Evolutionary conservation across 2,888 invertebrate genomes (phyloP).

Genomic region (Prenolepis imparis): DNA sequence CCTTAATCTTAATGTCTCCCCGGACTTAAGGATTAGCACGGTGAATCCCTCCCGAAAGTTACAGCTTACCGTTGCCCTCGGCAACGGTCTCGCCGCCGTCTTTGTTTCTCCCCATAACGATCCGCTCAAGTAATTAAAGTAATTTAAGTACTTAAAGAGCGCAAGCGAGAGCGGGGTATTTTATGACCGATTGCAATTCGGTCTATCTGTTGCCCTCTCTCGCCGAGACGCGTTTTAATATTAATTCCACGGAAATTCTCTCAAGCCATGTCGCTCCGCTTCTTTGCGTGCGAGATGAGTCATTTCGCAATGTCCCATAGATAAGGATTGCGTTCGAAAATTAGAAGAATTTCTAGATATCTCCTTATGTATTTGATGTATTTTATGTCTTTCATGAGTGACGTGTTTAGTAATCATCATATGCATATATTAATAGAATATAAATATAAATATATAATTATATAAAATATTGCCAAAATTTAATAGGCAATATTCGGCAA

Average conservation of each 20-base stretch:
- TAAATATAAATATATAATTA: neutral
- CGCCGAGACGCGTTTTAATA: neutral
- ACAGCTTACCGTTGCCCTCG: conserved; percentile 10
- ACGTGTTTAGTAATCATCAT: neutral
- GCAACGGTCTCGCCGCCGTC: neutral
- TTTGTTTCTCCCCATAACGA: conserved; percentile 41
- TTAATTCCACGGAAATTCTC: conserved; percentile 18
- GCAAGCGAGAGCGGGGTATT: neutral
- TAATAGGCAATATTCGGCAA: too few relatives aligned
- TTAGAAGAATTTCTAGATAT: neutral
- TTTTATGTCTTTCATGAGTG: neutral
- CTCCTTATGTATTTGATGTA: neutral
- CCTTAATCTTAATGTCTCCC: conserved; percentile 20
- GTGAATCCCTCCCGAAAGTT: conserved; percentile 22
- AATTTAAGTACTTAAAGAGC: conserved; percentile 62
- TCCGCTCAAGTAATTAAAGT: conserved; percentile 66
- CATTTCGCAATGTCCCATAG: neutral
- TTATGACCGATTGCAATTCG: conserved; percentile 21
- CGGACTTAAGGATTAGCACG: conserved; percentile 16
- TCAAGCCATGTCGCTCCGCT: neutral
- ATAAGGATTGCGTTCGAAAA: neutral
- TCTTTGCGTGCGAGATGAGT: neutral
- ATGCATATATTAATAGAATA: too few relatives aligned
- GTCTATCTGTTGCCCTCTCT: neutral
- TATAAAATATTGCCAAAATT: neutral